Evolutionary conservation across 2,888 invertebrate genomes (phyloP).

Genomic region (Mayetiola destructor): DNA sequence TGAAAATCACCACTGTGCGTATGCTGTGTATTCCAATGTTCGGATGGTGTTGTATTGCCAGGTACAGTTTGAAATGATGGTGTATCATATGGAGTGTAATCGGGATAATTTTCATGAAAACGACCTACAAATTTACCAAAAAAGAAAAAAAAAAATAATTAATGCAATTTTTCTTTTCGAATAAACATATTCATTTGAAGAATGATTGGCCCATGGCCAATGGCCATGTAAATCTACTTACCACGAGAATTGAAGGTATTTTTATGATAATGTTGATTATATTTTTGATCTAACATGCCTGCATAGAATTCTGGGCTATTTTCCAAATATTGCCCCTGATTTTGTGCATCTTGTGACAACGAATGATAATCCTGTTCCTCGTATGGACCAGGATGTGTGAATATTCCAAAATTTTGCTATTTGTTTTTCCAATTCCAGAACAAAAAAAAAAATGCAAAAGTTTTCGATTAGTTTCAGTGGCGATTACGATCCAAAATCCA

Average conservation of each 20-base stretch:
- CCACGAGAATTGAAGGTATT: slow-evolving; percentile 17
- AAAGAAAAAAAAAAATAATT: neutral
- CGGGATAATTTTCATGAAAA: slow-evolving; percentile 33
- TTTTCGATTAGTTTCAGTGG: too few species aligned
- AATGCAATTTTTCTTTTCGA: neutral
- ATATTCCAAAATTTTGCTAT: slow-evolving; percentile 19
- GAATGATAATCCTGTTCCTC: slow-evolving; percentile 24
- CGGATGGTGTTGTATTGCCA: slow-evolving; percentile 38
- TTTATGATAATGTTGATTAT: slow-evolving; percentile 21
- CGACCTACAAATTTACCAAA: slow-evolving; percentile 25
- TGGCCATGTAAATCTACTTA: neutral
- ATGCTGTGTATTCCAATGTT: slow-evolving; percentile 38
- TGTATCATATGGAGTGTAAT: slow-evolving; percentile 45
- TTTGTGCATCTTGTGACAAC: slow-evolving; percentile 22
- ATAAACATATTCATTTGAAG: neutral
- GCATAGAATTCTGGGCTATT: slow-evolving; percentile 22
- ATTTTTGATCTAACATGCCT: slow-evolving; percentile 26
- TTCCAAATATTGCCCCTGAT: slow-evolving; percentile 23
- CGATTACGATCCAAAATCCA: neutral
- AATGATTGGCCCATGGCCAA: neutral
- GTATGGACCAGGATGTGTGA: slow-evolving; percentile 22
- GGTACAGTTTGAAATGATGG: slow-evolving; percentile 63
- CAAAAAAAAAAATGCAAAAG: neutral
- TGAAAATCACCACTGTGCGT: slow-evolving; percentile 40
- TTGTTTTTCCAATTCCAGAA: neutral